These are phyloP conservation scores for Leucoraja erinaceus DNA, from an alignment of 2,113 vertebrate genomes.

Conservation along the genomic window DNA sequence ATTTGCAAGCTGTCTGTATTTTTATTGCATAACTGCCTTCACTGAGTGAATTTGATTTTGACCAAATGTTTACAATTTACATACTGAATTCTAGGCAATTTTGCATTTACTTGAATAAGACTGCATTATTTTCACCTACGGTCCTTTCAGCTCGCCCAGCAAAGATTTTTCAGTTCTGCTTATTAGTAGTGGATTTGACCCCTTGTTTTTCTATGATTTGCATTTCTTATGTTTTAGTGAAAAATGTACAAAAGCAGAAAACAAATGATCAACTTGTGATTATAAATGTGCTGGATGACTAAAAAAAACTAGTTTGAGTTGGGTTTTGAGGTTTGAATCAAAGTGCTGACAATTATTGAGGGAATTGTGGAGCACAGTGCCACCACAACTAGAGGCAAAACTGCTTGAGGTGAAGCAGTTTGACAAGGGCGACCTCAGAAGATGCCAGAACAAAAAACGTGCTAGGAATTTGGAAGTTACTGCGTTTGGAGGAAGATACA, in stretches of 20 bases:
- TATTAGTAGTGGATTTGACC: background rate
- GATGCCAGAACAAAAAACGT: too few species aligned
- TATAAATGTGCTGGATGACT: background rate
- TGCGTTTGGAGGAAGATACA: background rate
- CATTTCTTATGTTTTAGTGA: too few species aligned
- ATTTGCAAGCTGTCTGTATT: background rate
- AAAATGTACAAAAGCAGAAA: too few species aligned
- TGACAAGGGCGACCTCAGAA: too few species aligned
- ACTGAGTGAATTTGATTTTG: background rate
- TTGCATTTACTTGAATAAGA: background rate
- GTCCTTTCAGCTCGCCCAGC: background rate
- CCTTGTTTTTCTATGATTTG: background rate
- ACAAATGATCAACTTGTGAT: too few species aligned
- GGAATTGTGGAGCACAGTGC: too few species aligned
- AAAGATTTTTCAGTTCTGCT: background rate
- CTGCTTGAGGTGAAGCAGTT: too few species aligned
- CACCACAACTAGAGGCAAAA: too few species aligned
- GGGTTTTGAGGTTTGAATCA: background rate
- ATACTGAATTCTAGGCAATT: background rate
- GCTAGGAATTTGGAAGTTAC: background rate
- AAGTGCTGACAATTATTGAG: too few species aligned
- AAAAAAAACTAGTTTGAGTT: background rate
- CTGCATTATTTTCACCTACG: background rate
- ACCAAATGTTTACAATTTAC: background rate
- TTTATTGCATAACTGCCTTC: background rate